phyloP scores from a whole-genome alignment of 2,888 invertebrate genomes.

The Leuctra nigra region DNA sequence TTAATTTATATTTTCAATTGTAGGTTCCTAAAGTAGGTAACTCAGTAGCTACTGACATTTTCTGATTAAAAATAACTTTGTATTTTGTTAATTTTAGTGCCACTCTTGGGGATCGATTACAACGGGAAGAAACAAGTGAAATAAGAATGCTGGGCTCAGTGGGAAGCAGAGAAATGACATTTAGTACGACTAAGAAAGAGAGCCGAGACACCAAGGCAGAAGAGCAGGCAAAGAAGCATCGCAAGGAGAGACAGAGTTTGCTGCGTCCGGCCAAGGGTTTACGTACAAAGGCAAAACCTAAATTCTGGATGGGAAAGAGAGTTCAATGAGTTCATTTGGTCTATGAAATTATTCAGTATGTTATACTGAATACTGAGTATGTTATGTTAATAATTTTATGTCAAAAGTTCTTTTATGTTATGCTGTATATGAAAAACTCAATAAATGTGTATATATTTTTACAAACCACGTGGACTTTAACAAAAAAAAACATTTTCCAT shows the following conservation, averaged over 20 bases:
- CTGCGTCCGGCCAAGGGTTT: conserved; percentile 22
- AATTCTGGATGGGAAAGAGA: conserved; percentile 18
- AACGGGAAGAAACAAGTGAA: conserved; percentile 48
- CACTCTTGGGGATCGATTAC: conserved; percentile 66
- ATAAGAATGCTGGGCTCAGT: conserved; percentile 51
- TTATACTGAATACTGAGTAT: too few relatives aligned
- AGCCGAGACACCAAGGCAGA: conserved; percentile 26
- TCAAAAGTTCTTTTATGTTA: too few relatives aligned
- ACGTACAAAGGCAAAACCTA: conserved; percentile 19
- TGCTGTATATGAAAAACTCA: too few relatives aligned
- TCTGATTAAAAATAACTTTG: too few relatives aligned
- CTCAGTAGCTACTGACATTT: neutral
- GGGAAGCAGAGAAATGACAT: conserved; percentile 76
- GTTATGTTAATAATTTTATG: too few relatives aligned
- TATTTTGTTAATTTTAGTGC: too few relatives aligned
- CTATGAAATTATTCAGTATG: too few relatives aligned
- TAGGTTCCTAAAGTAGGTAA: neutral
- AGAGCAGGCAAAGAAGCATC: conserved; percentile 19
- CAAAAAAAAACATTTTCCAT: too few relatives aligned
- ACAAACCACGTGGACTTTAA: too few relatives aligned
- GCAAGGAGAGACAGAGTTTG: conserved; percentile 25
- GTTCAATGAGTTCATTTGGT: too few relatives aligned
- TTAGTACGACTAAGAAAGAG: conserved; percentile 52
- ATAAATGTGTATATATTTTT: too few relatives aligned
- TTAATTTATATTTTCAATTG: conserved; percentile 8